Conservation (phyloP, 2,113 vertebrate genomes). For the Probosciger aterrimus region DNA sequence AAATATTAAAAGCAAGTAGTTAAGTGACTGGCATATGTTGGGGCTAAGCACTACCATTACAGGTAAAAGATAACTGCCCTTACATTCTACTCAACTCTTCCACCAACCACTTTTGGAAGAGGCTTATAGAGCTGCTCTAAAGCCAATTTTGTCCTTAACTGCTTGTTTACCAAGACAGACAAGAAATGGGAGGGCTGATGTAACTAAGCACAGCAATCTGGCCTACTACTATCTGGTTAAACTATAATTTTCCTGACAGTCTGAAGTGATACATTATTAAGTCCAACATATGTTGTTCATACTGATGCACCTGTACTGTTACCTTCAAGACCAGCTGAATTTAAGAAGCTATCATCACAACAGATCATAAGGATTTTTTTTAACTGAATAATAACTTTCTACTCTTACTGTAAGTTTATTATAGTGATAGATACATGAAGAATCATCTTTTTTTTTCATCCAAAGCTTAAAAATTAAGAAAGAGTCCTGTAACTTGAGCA, state of each 20-base stretch:
- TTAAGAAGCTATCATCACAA: not conserved
- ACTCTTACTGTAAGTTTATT: not conserved
- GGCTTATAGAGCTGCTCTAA: not conserved
- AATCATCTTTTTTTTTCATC: not conserved
- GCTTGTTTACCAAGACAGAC: not conserved
- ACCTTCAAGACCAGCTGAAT: not conserved
- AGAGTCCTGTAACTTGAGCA: not conserved
- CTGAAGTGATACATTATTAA: not conserved
- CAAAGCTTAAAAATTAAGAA: not conserved
- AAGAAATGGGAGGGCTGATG: not conserved
- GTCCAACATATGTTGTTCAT: not conserved
- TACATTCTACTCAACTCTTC: not conserved
- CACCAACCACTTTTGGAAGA: not conserved
- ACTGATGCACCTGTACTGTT: not conserved
- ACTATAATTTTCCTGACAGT: not conserved
- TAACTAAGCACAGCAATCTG: not conserved
- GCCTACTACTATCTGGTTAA: not conserved
- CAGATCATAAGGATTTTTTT: not conserved
- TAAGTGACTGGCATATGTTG: accelerated
- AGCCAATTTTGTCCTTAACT: not conserved
- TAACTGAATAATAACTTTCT: not conserved
- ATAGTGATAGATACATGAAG: not conserved
- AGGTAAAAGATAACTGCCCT: not conserved
- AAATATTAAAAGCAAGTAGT: not conserved
- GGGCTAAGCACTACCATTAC: not conserved